Evolutionary conservation across 2,888 invertebrate genomes (phyloP).

Genomic region (Synanthedon vespiformis): DNA sequence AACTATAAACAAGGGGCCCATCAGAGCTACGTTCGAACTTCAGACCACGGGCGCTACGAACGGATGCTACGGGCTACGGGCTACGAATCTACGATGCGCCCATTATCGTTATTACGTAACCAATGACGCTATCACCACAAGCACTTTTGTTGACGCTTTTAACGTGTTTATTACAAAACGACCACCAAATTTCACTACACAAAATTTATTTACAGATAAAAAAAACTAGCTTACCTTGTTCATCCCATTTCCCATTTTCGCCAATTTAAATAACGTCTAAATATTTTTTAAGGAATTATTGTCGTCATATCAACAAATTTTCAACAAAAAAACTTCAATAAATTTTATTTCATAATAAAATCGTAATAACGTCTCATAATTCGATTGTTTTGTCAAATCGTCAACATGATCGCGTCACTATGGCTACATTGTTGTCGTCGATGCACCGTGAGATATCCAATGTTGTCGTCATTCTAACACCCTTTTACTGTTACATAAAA

Average conservation of each 20-base stretch:
- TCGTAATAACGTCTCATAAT: constrained; percentile 22
- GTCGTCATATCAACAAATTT: constrained; percentile 23
- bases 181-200: no score
- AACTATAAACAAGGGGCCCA: no score
- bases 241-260: constrained; percentile 87
- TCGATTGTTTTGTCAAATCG: constrained; percentile 35
- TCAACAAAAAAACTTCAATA: constrained; percentile 22
- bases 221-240: constrained; percentile 76
- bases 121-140: constrained; percentile 6
- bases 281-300: constrained; percentile 32
- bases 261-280: constrained; percentile 16
- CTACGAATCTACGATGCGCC: no score
- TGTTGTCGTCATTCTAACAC: constrained; percentile 26
- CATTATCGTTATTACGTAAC: constrained; percentile 26
- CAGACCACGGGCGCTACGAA: constrained; percentile 3
- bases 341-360: constrained; percentile 29
- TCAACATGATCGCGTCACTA: constrained; percentile 61
- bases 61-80: constrained; percentile 15
- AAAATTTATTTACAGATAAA: neutral
- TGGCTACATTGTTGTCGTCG: constrained; percentile 67
- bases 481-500: constrained; percentile 20
- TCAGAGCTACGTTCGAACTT: no score
- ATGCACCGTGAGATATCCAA: constrained; percentile 33
- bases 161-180: neutral
- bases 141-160: constrained; percentile 3